Conservation (phyloP, 2,113 vertebrate species). For the Prietella phreatophila region DNA sequence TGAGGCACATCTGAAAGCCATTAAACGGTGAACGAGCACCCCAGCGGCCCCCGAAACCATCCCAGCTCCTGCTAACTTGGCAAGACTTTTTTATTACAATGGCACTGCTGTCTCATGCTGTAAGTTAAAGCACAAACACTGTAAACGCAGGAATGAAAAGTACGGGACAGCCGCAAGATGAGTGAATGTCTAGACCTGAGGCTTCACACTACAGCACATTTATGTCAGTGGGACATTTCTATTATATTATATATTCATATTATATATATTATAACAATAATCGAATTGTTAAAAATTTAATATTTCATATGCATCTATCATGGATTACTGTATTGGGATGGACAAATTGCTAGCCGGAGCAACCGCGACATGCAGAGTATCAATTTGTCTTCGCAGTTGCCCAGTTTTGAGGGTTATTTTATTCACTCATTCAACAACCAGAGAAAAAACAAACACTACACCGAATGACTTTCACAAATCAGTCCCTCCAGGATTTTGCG, state of each 20-base stretch:
- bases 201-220: neutral
- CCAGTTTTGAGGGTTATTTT: neutral
- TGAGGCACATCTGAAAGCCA: slow-evolving; percentile 32
- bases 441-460: neutral
- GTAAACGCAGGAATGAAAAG: neutral
- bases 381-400: neutral
- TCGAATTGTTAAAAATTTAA: neutral
- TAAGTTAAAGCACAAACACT: slow-evolving; percentile 15
- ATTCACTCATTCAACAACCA: no score
- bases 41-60: slow-evolving; percentile 17
- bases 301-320: neutral
- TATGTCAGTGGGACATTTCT: neutral
- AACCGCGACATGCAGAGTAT: neutral
- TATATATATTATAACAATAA: neutral
- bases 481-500: no score
- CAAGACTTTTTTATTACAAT: slow-evolving; percentile 30
- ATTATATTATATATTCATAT: no score
- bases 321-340: neutral
- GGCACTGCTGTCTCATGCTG: slow-evolving; percentile 25
- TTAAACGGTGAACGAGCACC: slow-evolving; percentile 25
- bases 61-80: slow-evolving; percentile 24
- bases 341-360: neutral
- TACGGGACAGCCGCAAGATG: slow-evolving; percentile 3
- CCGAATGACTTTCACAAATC: neutral
- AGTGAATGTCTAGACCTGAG: slow-evolving; percentile 14